Conservation (phyloP, 2,888 invertebrate species). For the Chloromyia formosa region DNA sequence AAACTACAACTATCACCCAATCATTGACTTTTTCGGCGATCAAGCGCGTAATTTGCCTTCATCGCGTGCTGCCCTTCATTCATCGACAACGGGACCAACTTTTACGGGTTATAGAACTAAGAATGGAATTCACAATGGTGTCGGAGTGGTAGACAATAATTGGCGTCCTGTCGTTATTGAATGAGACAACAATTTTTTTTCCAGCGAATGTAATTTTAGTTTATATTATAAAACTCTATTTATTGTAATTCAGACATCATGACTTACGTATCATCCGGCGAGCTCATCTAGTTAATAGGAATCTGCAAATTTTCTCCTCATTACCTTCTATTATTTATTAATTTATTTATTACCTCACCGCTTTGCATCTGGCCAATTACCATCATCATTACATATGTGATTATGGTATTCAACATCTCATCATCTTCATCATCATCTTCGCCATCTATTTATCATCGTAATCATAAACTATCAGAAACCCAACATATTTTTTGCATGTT, state of each 20-base stretch:
- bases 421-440: conserved; percentile 5
- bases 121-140: background rate
- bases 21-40: conserved; percentile 79
- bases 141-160: background rate
- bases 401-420: background rate
- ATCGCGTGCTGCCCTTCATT: background rate
- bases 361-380: background rate
- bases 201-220: background rate
- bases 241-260: background rate
- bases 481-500: background rate
- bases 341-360: conserved; percentile 1
- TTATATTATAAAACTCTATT: too few species aligned
- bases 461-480: background rate
- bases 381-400: background rate
- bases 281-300: background rate
- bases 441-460: background rate
- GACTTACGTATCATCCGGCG: background rate
- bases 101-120: background rate
- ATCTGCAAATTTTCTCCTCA: conserved; percentile 1
- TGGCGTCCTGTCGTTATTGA: conserved; percentile 23
- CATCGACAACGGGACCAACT: background rate
- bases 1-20: conserved; percentile 85
- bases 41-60: background rate
- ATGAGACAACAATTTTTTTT: background rate
- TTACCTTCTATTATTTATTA: background rate